A percentile compares a stretch with the other conserved stretches of the same genome.
These are phyloP conservation scores for Atherinosoma microstoma DNA, from an alignment of 2,797 vertebrate genomes.

Conservation along the genomic window DNA sequence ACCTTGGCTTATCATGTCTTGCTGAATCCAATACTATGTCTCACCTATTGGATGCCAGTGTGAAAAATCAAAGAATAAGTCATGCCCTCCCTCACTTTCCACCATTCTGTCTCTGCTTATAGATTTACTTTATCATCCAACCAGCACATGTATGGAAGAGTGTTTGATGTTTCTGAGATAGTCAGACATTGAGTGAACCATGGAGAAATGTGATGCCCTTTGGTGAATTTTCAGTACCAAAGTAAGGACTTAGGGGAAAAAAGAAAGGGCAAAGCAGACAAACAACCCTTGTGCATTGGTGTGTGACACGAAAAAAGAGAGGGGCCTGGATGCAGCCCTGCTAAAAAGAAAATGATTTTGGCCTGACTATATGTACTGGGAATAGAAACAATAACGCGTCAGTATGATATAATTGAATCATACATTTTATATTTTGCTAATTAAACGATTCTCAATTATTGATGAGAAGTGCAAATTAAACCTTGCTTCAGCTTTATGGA, in stretches of 20 bases:
- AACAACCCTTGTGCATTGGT: constrained; percentile 31
- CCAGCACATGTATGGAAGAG: constrained; percentile 31
- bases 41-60: constrained; percentile 46
- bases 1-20: constrained; percentile 38
- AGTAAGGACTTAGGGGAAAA: constrained; percentile 25
- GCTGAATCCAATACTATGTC: constrained; percentile 48
- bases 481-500: not conserved
- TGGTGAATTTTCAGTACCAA: constrained; percentile 44
- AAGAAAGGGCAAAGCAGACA: constrained; percentile 34
- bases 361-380: constrained; percentile 5
- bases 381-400: constrained; percentile 13
- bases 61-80: constrained; percentile 66
- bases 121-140: constrained; percentile 62
- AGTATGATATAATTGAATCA: not conserved
- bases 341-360: constrained; percentile 24
- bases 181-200: constrained; percentile 66
- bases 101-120: constrained; percentile 35
- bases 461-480: not conserved
- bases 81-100: constrained; percentile 37
- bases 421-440: not conserved
- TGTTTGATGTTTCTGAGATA: constrained; percentile 69
- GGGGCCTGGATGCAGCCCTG: constrained; percentile 28
- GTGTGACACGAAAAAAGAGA: constrained; percentile 35
- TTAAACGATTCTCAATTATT: not conserved
- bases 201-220: constrained; percentile 49